Evolutionary conservation across 2,888 invertebrate genomes (phyloP).

Genomic region (Tetheella fluctuosa): DNA sequence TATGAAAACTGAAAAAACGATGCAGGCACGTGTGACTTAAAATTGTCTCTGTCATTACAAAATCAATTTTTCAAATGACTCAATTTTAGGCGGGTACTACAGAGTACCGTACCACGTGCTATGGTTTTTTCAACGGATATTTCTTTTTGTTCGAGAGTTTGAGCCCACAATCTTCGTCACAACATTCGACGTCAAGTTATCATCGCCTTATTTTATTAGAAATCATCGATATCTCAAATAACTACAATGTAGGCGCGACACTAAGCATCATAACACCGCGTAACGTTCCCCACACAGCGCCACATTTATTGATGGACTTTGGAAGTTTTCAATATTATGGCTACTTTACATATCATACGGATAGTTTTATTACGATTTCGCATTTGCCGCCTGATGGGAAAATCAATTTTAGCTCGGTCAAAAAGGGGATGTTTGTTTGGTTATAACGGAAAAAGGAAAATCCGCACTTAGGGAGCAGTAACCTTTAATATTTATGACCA

Average conservation of each 20-base stretch:
- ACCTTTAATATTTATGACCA: not conserved
- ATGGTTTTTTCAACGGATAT: too few species aligned
- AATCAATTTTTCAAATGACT: too few species aligned
- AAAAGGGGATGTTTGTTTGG: constrained; percentile 45
- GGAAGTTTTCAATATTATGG: constrained; percentile 83
- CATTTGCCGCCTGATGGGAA: constrained; percentile 82
- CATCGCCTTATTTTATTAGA: constrained; percentile 6
- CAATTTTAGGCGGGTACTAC: too few species aligned
- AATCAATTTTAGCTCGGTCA: constrained; percentile 57
- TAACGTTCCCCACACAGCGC: constrained; percentile 72
- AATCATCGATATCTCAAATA: constrained; percentile 30
- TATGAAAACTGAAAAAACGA: too few species aligned
- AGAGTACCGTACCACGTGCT: too few species aligned
- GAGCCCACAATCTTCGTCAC: too few species aligned
- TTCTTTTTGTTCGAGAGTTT: too few species aligned
- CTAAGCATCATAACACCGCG: constrained; percentile 50
- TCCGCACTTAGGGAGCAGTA: not conserved
- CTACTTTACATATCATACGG: constrained; percentile 81
- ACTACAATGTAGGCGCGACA: constrained; percentile 20
- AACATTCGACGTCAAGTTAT: too few species aligned
- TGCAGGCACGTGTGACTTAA: too few species aligned
- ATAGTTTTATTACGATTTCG: constrained; percentile 83
- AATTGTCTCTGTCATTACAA: too few species aligned
- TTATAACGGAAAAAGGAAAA: not conserved
- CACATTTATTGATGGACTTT: constrained; percentile 84